Evolutionary conservation across 2,888 invertebrate genomes (phyloP), one percentile per base, ranked within the genome.

Genomic region (Drosophila parthenogenetica): DNA sequence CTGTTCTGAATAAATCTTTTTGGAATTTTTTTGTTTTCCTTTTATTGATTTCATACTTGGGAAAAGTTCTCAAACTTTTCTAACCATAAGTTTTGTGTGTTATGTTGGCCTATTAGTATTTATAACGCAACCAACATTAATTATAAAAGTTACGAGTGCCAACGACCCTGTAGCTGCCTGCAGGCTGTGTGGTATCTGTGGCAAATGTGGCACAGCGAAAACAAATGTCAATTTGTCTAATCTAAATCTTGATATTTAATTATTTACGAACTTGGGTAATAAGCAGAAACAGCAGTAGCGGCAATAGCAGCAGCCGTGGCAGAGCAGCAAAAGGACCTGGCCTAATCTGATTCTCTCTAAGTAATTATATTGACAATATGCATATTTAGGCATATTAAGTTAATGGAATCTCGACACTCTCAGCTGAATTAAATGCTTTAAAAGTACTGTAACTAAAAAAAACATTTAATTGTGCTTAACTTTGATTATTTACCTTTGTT

Each of bases 191-290:
- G 35, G 35, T 35, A 35, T 13, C 43, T 55, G 29, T 49, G 48
- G 29, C 32, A 43, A 11, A 42, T 43, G 54, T 43, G 54, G 19
- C n/a, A 19, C 19, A 43, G 43, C 19, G 19, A 19, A 35, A 35
- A 55, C 54, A 55, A 55, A 55, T 49, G 49, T 29, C 29, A 22
- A 35, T 43, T 51, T 51, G 59, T 11, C 51, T 39, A 8, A 32
- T 55, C 54, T 32, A 32, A 43, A 43, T 55, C 35, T 43, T 43
- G 32, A 55, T 43, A 25, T 43, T 55, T 29, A 55, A 55, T 55
- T 29, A 62, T 22, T 53, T 42, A 40, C 53, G 60, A 37, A 60
- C 39, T 54, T 43, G 32, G 43, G 32, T 19, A 55, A 55, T 55
- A 43, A 32, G 17, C 43, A 13, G 13, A 4, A 19, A 10, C 32